These are phyloP conservation scores for Macquaria ambigua DNA, from an alignment of 2,113 vertebrate species.

Conservation along the genomic window DNA sequence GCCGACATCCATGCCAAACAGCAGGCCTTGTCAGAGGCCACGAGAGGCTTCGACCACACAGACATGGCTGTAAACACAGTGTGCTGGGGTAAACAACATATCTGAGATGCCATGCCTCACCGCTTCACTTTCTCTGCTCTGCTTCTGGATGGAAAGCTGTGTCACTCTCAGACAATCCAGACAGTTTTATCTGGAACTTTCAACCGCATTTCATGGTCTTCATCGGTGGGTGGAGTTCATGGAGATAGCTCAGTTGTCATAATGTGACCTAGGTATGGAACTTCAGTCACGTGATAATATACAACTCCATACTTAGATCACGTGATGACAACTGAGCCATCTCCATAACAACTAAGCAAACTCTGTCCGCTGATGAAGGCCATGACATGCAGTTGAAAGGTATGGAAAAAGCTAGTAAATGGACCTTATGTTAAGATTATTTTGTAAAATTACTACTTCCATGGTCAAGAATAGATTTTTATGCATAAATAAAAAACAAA, in stretches of 20 bases:
- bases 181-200: background rate
- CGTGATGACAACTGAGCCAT: background rate
- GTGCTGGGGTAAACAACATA: slow-evolving; percentile 49
- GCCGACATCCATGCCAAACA: background rate
- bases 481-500: background rate
- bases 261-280: background rate
- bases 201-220: background rate
- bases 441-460: background rate
- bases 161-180: background rate
- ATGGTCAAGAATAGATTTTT: background rate
- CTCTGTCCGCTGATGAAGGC: background rate
- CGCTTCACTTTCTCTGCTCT: slow-evolving; percentile 19
- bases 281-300: background rate
- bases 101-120: slow-evolving; percentile 35
- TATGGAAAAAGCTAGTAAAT: background rate
- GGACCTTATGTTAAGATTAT: background rate
- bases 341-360: background rate
- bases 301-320: background rate
- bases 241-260: background rate
- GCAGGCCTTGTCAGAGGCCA: background rate
- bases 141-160: background rate
- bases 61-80: slow-evolving; percentile 54
- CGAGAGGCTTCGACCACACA: slow-evolving; percentile 24
- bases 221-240: background rate
- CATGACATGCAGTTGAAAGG: background rate